Percentiles rank a stretch among this genome's conserved stretches.
phyloP scores from a whole-genome alignment of 2,888 invertebrate species.

The Lithosia quadra region DNA sequence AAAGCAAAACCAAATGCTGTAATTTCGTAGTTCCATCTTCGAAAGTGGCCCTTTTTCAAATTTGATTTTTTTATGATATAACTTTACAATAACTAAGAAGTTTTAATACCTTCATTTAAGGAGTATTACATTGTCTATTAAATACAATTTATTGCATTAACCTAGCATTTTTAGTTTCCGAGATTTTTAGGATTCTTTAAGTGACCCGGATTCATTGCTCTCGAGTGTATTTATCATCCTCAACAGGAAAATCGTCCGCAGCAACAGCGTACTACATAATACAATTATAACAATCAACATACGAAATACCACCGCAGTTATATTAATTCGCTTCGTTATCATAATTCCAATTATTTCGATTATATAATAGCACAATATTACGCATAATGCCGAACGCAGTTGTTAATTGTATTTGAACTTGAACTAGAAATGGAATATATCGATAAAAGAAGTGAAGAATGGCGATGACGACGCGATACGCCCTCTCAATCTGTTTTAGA shows the following conservation, averaged over 20 bases:
- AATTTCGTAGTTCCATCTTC: no score
- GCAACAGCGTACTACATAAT: background rate
- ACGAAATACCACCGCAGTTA: background rate
- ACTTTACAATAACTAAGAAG: no score
- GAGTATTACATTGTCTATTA: no score
- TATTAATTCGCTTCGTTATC: slow-evolving; percentile 30
- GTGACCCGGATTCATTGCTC: no score
- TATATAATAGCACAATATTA: slow-evolving; percentile 25
- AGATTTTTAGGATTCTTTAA: no score
- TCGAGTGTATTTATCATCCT: no score
- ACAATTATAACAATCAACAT: background rate
- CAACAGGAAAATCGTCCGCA: background rate
- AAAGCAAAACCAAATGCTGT: no score
- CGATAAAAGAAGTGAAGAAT: slow-evolving; percentile 27
- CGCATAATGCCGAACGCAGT: background rate
- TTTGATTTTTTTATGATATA: no score
- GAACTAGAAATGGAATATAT: slow-evolving; percentile 61
- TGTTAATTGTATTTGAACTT: slow-evolving; percentile 56
- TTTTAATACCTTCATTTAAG: no score
- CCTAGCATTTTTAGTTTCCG: no score
- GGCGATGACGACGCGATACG: slow-evolving; percentile 4
- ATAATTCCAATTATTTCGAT: slow-evolving; percentile 42
- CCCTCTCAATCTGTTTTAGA: slow-evolving; percentile 2
- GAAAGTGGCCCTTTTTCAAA: no score
- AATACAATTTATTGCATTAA: no score